Evolutionary conservation across 2,113 vertebrate genomes (phyloP).

Genomic region (Lamprologus callipterus): DNA sequence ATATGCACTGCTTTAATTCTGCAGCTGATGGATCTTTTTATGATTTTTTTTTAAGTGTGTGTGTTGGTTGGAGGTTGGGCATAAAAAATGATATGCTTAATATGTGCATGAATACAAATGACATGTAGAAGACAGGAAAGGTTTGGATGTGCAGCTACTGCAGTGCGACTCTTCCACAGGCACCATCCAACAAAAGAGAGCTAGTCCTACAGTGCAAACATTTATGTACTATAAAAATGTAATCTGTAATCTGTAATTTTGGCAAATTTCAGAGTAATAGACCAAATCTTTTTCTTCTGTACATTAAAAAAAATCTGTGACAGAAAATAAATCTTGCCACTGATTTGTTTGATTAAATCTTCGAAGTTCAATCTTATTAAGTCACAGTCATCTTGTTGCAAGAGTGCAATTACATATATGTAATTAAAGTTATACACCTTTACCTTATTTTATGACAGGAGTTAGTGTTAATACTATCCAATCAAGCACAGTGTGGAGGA

Average conservation of each 20-base stretch:
- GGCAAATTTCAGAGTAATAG: not conserved
- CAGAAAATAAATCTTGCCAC: not conserved
- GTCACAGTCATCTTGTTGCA: not conserved
- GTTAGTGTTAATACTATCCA: not conserved
- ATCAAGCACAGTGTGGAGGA: not conserved
- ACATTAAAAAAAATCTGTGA: not conserved
- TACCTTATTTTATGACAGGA: not conserved
- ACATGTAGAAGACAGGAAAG: not conserved
- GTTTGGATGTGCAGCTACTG: not conserved
- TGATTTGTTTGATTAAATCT: not conserved
- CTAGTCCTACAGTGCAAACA: not conserved
- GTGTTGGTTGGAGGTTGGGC: not conserved
- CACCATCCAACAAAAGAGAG: not conserved
- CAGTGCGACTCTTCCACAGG: not conserved
- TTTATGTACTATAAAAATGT: not conserved
- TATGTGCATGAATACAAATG: not conserved
- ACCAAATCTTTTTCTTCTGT: not conserved
- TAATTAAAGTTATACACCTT: not conserved
- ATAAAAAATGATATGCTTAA: not conserved
- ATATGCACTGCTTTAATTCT: not conserved
- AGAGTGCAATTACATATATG: not conserved
- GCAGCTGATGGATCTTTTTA: not conserved
- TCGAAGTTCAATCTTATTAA: not conserved
- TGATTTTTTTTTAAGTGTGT: not conserved
- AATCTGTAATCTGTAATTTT: not conserved